A percentile compares a stretch with the other conserved stretches of the same genome.
These are phyloP conservation scores for Pseudomyrmex cubaensis DNA, from an alignment of 1,140 invertebrate genomes.

Conservation along the genomic window DNA sequence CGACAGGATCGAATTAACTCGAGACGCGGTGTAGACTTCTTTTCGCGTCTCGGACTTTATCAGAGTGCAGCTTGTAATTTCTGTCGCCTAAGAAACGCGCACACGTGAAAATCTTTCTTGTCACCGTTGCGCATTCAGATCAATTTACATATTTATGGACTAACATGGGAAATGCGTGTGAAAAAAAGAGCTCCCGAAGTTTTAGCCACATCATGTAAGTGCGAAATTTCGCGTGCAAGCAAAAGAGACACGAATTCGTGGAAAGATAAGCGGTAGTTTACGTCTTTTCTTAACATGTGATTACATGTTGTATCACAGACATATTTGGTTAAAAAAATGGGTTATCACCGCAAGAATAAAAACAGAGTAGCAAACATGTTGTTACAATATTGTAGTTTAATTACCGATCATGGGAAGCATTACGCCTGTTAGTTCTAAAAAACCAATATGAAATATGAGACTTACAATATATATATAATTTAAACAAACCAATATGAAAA, in stretches of 20 bases:
- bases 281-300: background rate
- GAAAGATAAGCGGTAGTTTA: slow-evolving; percentile 24
- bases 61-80: background rate
- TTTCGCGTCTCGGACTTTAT: background rate
- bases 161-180: background rate
- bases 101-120: background rate
- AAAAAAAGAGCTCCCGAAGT: background rate
- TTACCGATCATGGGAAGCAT: background rate
- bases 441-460: slow-evolving; percentile 13
- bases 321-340: background rate
- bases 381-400: slow-evolving; percentile 9
- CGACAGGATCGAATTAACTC: background rate
- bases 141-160: background rate
- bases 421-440: background rate
- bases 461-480: background rate
- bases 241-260: slow-evolving; percentile 10
- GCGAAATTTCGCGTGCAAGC: background rate
- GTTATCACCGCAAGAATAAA: background rate
- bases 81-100: background rate
- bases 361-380: background rate
- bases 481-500: background rate
- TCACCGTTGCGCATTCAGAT: background rate
- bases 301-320: slow-evolving; percentile 3
- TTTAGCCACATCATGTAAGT: background rate
- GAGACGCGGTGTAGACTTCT: background rate